Evolutionary conservation across 2,888 invertebrate genomes (phyloP).

Genomic region (Orchesellides sinensis): DNA sequence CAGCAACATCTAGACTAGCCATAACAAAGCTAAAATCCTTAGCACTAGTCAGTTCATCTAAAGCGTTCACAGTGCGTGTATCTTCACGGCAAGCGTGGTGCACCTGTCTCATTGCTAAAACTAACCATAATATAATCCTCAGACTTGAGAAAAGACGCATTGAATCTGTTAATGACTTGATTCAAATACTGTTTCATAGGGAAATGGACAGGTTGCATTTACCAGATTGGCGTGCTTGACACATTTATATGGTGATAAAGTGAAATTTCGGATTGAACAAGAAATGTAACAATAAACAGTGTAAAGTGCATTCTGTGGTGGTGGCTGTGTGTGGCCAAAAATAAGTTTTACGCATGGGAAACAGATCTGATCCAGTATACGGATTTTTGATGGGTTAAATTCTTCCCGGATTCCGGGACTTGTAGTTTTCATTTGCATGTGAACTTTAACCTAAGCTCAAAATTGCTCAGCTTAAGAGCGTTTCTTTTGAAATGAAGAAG

Average conservation of each 20-base stretch:
- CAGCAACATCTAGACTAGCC: neutral
- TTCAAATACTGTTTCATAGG: neutral
- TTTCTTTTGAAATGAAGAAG: conserved; percentile 71
- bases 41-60: conserved; percentile 24
- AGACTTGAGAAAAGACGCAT: neutral
- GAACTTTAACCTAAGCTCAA: conserved; percentile 18
- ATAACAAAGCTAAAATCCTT: neutral
- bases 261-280: neutral
- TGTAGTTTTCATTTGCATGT: conserved; percentile 12
- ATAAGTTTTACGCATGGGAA: neutral
- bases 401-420: conserved; percentile 33
- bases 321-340: neutral
- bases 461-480: conserved; percentile 9
- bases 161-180: neutral
- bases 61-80: conserved; percentile 35
- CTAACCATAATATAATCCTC: neutral
- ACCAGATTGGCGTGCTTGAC: neutral
- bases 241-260: neutral
- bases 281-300: neutral
- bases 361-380: neutral
- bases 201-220: neutral
- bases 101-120: neutral
- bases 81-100: neutral
- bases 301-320: neutral
- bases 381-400: neutral